Conservation (phyloP, 1,140 invertebrate species). For the Papilio dardanus region DNA sequence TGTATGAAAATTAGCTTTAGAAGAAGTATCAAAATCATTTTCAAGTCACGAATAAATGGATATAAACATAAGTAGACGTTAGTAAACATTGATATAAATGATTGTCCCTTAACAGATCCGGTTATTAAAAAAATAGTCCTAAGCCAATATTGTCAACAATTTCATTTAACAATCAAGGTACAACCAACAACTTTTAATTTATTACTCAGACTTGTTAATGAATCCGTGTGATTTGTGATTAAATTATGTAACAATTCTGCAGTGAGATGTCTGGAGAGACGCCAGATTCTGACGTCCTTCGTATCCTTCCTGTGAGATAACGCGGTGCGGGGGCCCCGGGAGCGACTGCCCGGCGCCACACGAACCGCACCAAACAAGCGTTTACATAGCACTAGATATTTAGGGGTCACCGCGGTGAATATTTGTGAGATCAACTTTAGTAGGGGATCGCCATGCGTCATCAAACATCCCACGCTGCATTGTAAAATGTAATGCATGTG, state of each 20-base stretch:
- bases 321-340: conserved; percentile 43
- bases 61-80: too few species aligned
- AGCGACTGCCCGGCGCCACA: conserved; percentile 51
- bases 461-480: neutral
- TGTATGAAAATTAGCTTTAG: too few species aligned
- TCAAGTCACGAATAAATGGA: too few species aligned
- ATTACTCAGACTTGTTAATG: conserved; percentile 7
- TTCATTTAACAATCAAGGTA: neutral
- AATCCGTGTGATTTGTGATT: conserved; percentile 41
- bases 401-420: conserved; percentile 44
- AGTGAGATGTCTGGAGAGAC: conserved; percentile 54
- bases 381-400: conserved; percentile 39
- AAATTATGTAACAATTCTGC: conserved; percentile 54
- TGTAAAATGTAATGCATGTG: neutral
- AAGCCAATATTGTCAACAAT: neutral
- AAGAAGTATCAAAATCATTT: too few species aligned
- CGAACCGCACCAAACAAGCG: conserved; percentile 30
- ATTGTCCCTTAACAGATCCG: too few species aligned
- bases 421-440: conserved; percentile 9
- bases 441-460: neutral
- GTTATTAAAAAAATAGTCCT: neutral
- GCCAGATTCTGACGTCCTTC: conserved; percentile 59
- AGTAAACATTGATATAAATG: too few species aligned
- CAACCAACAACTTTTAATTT: neutral
- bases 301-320: conserved; percentile 51